Base-by-base conservation (phyloP, 1,140 invertebrate species). In the Frieseomelitta varia region DNA sequence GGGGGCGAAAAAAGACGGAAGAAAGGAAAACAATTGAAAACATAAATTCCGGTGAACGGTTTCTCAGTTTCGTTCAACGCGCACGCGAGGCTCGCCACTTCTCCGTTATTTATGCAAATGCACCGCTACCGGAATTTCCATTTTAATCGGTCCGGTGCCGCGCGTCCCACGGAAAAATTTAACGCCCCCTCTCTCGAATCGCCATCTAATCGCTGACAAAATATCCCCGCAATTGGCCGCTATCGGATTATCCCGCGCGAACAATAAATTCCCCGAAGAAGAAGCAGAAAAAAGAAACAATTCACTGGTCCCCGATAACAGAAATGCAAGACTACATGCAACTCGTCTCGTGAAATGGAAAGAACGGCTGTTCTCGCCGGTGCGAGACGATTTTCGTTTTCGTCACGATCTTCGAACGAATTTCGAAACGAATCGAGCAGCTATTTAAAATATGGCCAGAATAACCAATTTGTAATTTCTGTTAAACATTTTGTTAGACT, bases 101-200 rank as follows among this genome's bases (percentile, higher is more conserved):
- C 73, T 83, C 65, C 81, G 81, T 84, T 84, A 84, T 84, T 84
- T 84, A 84, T 84, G 81, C 67, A 84, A 84, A 84, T 84, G 27
- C 76, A n/a, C 3, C 24, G 24, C 74, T 34, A 39, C 17, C 19
- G 76, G 76, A 79, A 84, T 84, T 84, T 84, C 81, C 81, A 84
- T 84, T 84, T 84, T 84, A 84, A 84, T 84, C 76, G 81, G 68
- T 68, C 39, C 39, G 24, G 63, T 67, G 27, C 27, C 21, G 76
- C 21, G 76, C 67, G 47, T 27, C 81, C 55, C 27, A 4, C n/a
- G 47, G 75, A 79, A 77, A 79, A 84, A 84, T 84, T 84, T 84
- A 84, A 76, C 65, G 81, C 39, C 39, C 39, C 8, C 6, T 0
- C 4, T 55, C 2, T 11, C 67, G 75, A 78, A 83, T 78, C 74